phyloP scores from a whole-genome alignment of 2,113 vertebrate genomes.

The Muntiacus reevesi region DNA sequence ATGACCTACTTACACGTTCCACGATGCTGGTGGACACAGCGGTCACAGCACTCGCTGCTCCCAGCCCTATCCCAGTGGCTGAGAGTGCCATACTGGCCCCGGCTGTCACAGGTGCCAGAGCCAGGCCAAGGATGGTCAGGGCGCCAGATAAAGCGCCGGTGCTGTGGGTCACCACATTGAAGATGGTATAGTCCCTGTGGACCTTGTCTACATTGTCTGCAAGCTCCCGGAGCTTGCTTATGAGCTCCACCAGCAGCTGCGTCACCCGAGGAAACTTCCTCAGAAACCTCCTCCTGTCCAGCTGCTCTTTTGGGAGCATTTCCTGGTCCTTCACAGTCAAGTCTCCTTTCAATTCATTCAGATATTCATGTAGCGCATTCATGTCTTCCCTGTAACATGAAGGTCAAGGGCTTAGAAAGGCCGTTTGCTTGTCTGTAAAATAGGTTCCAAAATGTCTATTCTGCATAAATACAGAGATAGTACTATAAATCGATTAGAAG shows the following conservation, averaged over 20 bases:
- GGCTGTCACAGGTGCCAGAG: not conserved
- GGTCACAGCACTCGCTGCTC: not conserved
- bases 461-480: not conserved
- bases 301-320: accelerated
- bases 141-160: not conserved
- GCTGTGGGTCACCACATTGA: not conserved
- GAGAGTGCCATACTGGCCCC: constrained; percentile 39
- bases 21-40: accelerated
- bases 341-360: accelerated
- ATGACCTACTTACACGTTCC: accelerated
- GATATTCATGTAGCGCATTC: accelerated
- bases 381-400: not conserved
- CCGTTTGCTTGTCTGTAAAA: not conserved
- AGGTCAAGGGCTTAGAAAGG: not conserved
- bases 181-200: not conserved
- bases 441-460: accelerated
- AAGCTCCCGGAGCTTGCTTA: not conserved
- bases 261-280: not conserved
- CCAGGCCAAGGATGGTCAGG: not conserved
- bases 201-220: not conserved
- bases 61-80: not conserved
- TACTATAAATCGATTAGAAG: not conserved
- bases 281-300: not conserved
- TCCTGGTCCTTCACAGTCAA: accelerated
- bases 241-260: not conserved